Evolutionary conservation across 2,888 invertebrate genomes (phyloP).

Genomic region (Hypselothyrea guttata): DNA sequence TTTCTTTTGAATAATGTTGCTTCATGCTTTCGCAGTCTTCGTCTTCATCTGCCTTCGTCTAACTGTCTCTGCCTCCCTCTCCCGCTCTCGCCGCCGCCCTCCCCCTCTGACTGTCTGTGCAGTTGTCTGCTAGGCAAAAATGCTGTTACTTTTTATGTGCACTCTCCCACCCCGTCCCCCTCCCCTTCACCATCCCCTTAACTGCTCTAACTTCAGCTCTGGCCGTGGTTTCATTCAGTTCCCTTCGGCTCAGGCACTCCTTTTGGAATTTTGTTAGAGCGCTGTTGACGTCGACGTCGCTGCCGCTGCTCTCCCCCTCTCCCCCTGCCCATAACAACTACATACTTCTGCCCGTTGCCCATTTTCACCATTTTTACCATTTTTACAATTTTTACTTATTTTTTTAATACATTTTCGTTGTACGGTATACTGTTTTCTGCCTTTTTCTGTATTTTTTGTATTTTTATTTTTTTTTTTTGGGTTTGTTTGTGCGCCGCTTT

Average conservation of each 20-base stretch:
- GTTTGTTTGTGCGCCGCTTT: conserved; percentile 63
- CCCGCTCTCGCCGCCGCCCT: conserved; percentile 4
- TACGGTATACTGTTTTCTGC: conserved; percentile 25
- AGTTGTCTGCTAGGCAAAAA: conserved; percentile 74
- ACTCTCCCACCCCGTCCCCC: conserved; percentile 44
- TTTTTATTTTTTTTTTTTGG: conserved; percentile 36
- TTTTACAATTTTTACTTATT: conserved; percentile 74
- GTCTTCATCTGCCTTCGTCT: conserved; percentile 70
- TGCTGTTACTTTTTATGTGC: conserved; percentile 78
- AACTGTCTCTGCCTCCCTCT: conserved; percentile 2
- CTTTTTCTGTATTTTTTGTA: too few relatives aligned
- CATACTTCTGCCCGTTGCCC: conserved; percentile 8
- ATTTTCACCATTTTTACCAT: conserved; percentile 61
- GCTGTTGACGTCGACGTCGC: conserved; percentile 1
- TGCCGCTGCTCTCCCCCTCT: not conserved
- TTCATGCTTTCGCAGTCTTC: conserved; percentile 78
- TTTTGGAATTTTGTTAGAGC: conserved; percentile 61
- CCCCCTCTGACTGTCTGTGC: conserved; percentile 28
- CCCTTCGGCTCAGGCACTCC: conserved; percentile 42
- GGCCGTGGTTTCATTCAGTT: not conserved
- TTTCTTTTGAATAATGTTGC: conserved; percentile 78
- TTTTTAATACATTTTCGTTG: conserved; percentile 75
- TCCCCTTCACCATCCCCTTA: not conserved
- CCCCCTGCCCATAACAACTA: not conserved
- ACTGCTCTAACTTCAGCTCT: too few relatives aligned